These are phyloP conservation scores for Ispidina picta DNA, from an alignment of 2,797 vertebrate genomes.

Conservation along the genomic window DNA sequence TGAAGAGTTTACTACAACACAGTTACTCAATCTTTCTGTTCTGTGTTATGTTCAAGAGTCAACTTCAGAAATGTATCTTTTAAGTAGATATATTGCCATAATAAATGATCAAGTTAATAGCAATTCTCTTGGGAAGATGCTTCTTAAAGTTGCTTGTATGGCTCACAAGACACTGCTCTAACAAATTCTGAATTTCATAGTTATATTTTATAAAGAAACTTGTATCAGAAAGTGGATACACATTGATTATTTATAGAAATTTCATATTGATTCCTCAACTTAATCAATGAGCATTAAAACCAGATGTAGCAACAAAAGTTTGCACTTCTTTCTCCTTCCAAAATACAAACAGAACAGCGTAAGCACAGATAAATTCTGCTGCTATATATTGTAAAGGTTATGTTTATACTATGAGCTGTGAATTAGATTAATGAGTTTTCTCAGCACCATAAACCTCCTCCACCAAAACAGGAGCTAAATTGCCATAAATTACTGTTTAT, in stretches of 20 bases:
- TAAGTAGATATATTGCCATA: neutral
- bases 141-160: constrained; percentile 21
- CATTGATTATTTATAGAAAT: constrained; percentile 43
- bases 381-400: constrained; percentile 80
- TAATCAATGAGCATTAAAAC: constrained; percentile 70
- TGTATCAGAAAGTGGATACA: constrained; percentile 15
- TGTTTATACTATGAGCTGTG: constrained; percentile 78
- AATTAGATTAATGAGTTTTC: constrained; percentile 84
- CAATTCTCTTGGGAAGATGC: neutral
- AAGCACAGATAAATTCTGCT: constrained; percentile 73
- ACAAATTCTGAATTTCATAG: constrained; percentile 2
- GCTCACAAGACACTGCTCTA: neutral
- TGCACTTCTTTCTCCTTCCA: constrained; percentile 61
- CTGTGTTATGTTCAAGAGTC: neutral
- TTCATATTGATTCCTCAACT: constrained; percentile 62
- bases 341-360: constrained; percentile 76
- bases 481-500: constrained; percentile 81
- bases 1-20: neutral
- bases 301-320: constrained; percentile 53
- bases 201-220: constrained; percentile 19
- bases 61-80: neutral
- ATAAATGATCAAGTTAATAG: neutral
- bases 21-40: neutral
- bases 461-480: constrained; percentile 78
- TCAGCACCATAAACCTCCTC: constrained; percentile 76